Conservation (phyloP, 2,113 vertebrate genomes). For the Platycercus adscitus region DNA sequence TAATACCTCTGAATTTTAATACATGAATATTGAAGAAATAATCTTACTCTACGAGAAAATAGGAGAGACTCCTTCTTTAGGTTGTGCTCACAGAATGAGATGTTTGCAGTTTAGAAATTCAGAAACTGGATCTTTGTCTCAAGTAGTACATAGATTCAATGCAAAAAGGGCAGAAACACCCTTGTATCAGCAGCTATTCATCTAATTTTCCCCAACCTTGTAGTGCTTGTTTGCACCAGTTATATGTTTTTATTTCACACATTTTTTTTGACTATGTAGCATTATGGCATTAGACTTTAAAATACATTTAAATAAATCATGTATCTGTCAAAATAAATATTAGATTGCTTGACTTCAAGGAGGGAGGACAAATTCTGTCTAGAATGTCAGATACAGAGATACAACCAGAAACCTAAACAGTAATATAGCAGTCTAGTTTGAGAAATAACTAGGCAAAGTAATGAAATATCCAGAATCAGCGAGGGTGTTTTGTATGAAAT, state of each 20-base stretch:
- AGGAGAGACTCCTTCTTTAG: background rate
- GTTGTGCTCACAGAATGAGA: background rate
- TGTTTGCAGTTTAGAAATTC: background rate
- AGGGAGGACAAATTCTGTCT: background rate
- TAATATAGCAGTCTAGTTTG: background rate
- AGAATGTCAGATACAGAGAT: background rate
- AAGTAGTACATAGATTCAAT: background rate
- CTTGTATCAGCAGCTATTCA: background rate
- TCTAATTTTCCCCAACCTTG: background rate
- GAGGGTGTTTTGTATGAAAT: conserved; percentile 35
- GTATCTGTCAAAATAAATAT: background rate
- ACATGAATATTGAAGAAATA: background rate
- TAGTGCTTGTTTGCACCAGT: background rate
- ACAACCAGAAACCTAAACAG: background rate
- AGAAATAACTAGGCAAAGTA: background rate
- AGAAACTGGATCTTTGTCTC: background rate
- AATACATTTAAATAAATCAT: background rate
- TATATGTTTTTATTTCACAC: background rate
- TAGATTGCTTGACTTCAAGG: background rate
- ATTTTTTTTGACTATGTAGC: background rate
- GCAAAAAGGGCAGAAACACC: background rate
- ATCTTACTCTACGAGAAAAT: background rate
- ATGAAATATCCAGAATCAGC: conserved; percentile 8
- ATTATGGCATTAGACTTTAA: background rate
- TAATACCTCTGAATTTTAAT: background rate